A percentile compares a stretch with the other conserved stretches of the same genome.
Conservation (phyloP, 1,140 invertebrate species). For the Tachypleus tridentatus region DNA sequence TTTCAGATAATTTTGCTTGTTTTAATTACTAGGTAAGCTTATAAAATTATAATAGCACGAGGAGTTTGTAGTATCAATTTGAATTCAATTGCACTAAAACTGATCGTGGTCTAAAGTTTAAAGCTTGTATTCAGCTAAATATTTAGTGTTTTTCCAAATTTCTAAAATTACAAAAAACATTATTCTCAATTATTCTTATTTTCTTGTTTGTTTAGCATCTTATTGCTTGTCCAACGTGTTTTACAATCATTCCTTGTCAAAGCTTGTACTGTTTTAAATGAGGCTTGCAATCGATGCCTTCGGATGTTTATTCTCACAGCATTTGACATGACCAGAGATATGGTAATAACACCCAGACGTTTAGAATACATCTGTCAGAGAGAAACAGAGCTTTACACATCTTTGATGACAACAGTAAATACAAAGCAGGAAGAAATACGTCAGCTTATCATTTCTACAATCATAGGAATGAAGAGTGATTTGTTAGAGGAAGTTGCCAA, state of each 20-base stretch:
- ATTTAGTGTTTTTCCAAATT: too few species aligned
- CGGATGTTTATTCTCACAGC: slow-evolving; percentile 71
- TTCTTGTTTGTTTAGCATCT: slow-evolving; percentile 25
- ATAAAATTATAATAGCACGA: too few species aligned
- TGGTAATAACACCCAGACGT: slow-evolving; percentile 71
- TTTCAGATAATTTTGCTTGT: too few species aligned
- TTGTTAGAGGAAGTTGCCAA: slow-evolving; percentile 46
- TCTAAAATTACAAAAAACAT: too few species aligned
- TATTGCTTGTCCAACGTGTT: slow-evolving; percentile 32
- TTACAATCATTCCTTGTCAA: slow-evolving; percentile 37
- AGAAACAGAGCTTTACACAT: slow-evolving; percentile 64
- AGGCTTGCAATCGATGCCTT: slow-evolving; percentile 57
- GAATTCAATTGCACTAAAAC: too few species aligned
- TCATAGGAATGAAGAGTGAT: slow-evolving; percentile 55
- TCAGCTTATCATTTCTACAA: slow-evolving; percentile 56
- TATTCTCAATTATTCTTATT: too few species aligned
- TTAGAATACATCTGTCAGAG: slow-evolving; percentile 67
- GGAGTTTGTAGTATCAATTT: too few species aligned
- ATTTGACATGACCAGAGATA: slow-evolving; percentile 77
- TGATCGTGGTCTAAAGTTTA: too few species aligned
- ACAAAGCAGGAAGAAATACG: slow-evolving; percentile 67
- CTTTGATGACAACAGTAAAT: slow-evolving; percentile 53
- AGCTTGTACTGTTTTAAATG: slow-evolving; percentile 36
- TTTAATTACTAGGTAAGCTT: too few species aligned
- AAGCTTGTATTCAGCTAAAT: too few species aligned